Evolutionary conservation across 2,113 vertebrate species (phyloP).

Genomic region (Coptodon rendalli): DNA sequence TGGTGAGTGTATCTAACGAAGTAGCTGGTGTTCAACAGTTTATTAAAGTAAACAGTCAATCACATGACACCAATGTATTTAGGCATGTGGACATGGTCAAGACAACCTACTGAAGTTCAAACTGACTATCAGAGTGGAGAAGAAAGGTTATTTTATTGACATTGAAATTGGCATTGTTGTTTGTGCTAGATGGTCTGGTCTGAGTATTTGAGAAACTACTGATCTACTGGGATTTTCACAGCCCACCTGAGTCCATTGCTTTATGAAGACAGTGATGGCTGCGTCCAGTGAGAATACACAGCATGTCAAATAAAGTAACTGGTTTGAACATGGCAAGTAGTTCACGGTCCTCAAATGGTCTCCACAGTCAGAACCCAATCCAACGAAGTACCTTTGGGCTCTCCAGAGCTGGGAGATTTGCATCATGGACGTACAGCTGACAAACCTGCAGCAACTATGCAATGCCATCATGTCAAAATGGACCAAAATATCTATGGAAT

Average conservation of each 20-base stretch:
- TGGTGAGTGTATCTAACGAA: no score
- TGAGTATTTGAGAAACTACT: neutral
- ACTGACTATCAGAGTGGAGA: neutral
- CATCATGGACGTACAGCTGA: neutral
- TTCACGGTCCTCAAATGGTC: neutral
- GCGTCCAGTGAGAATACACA: fast-evolving
- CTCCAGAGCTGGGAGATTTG: neutral
- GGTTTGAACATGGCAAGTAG: neutral
- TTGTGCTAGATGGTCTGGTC: neutral
- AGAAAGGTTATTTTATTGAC: neutral
- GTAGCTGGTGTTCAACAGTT: neutral
- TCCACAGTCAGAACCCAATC: neutral
- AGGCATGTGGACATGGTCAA: neutral
- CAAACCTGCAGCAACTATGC: neutral
- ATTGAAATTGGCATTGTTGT: neutral
- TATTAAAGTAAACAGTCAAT: neutral
- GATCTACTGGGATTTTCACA: neutral
- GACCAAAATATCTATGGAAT: neutral
- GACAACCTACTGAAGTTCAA: neutral
- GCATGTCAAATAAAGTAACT: neutral
- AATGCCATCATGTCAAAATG: neutral
- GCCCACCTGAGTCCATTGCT: neutral
- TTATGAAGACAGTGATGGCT: neutral
- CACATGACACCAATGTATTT: neutral
- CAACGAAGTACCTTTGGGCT: neutral